Evolutionary conservation across 2,888 invertebrate species (phyloP), one percentile per base, ranked within the genome.

Genomic region (Acanthoscelides obtectus): DNA sequence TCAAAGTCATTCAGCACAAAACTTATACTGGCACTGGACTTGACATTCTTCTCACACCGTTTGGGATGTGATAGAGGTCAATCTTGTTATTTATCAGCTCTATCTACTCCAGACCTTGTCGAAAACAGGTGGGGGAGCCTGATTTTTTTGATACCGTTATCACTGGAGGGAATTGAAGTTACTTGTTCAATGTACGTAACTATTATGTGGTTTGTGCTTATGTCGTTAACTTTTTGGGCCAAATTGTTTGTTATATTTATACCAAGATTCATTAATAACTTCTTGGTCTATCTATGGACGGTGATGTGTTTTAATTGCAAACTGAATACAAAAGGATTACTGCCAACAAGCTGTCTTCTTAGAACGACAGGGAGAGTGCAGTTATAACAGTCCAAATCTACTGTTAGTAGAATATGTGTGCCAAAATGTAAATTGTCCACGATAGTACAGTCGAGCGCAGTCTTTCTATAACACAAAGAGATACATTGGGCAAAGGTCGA

Each of bases 1-100:
- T 90, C 89, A 17, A 90, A 89, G 78, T 91, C 89, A 22, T 88
- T 85, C 22, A 91, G 87, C 70, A 90, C 89, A 80, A 91, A 90
- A 73, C 89, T 88, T 70, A 90, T 88, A 75, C 89, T 87, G 79
- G 89, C 89, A 45, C 87, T 87, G 75, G 90, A 86, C 83, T 88
- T 89, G 78, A 89, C 89, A 77, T 87, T 87, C 72, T 88, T 85
- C 90, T 92, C 67, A 93, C 93, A 83, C 90, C 89, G 74, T 89
- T 89, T 69, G 93, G 86, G 81, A 93, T 93, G 79, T 89, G 88
- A 75, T 89, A 88, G 45, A 91, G 89, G 81, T 94, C 94, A 67
- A 89, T 87, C 79, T 88, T 87, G 73, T 93, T 88, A 78, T 89
- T 90, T 80, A 89, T 89, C 77, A 90, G 88, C 81, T 90, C 90